Evolutionary conservation across 2,797 vertebrate species (phyloP).

Genomic region (Phrynocephalus guinanensis): DNA sequence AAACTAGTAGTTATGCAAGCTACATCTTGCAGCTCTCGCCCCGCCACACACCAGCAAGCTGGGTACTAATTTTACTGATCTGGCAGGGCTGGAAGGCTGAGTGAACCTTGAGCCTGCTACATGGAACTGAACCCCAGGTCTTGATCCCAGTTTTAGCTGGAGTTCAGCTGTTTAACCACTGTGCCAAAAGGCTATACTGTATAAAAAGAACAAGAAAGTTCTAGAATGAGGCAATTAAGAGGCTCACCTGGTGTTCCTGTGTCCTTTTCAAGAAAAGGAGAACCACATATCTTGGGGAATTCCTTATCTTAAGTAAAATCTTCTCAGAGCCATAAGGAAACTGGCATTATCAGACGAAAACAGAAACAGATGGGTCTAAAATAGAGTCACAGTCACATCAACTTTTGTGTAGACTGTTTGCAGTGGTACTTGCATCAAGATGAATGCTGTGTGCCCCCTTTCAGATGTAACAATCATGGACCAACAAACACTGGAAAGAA

Average conservation of each 20-base stretch:
- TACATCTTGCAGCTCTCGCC: too few species aligned
- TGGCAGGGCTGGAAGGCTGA: too few species aligned
- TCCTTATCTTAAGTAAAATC: not conserved
- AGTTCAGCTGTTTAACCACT: too few species aligned
- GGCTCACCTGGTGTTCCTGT: conserved; percentile 4
- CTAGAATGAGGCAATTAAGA: conserved; percentile 5
- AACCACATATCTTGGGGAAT: not conserved
- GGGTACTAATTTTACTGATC: too few species aligned
- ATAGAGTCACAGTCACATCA: too few species aligned
- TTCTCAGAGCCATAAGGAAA: not conserved
- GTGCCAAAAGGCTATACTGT: too few species aligned
- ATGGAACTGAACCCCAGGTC: too few species aligned
- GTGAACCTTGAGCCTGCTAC: too few species aligned
- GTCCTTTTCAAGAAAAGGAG: not conserved
- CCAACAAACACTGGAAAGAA: not conserved
- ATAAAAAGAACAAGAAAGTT: not conserved
- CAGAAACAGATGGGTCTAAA: not conserved
- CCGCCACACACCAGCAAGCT: too few species aligned
- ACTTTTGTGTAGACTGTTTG: not conserved
- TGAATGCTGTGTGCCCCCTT: not conserved
- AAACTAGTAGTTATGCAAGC: too few species aligned
- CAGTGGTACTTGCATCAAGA: not conserved
- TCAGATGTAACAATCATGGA: not conserved
- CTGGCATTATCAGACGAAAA: not conserved
- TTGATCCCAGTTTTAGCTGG: too few species aligned